Conservation (phyloP, 2,797 vertebrate genomes). For the Momotus momota region DNA sequence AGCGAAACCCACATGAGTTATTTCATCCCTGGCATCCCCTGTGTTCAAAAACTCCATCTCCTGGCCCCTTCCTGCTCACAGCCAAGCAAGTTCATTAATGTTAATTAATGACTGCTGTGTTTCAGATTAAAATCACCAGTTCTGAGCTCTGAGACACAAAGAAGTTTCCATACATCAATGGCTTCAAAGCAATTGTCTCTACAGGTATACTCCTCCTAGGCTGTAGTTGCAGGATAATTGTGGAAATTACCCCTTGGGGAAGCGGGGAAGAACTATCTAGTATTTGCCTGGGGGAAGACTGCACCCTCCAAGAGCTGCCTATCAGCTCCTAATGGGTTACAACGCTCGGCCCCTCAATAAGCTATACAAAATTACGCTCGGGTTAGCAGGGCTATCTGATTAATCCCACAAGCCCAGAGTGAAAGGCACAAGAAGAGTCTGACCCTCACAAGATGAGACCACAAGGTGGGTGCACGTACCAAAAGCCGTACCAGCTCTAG, state of each 20-base stretch:
- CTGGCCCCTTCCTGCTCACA: not conserved
- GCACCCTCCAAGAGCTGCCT: not conserved
- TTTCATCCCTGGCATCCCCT: not conserved
- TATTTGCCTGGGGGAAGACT: not conserved
- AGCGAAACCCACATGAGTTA: not conserved
- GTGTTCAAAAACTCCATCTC: not conserved
- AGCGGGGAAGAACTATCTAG: not conserved
- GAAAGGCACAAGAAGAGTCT: not conserved
- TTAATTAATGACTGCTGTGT: slow-evolving; percentile 65
- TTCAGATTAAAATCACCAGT: slow-evolving; percentile 56
- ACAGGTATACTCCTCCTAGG: fast-evolving
- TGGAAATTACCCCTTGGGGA: not conserved
- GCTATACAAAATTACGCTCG: not conserved
- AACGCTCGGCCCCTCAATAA: slow-evolving; percentile 3
- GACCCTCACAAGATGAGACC: not conserved
- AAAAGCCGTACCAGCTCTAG: not conserved
- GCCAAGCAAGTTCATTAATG: slow-evolving; percentile 52
- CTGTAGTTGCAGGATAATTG: not conserved
- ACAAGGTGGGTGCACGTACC: not conserved
- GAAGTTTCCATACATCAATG: slow-evolving; percentile 47
- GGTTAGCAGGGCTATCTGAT: not conserved
- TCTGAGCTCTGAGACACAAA: slow-evolving; percentile 37
- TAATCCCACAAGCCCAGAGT: not conserved
- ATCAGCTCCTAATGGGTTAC: slow-evolving; percentile 20
- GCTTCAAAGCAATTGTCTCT: slow-evolving; percentile 51